Conservation (phyloP, 2,113 vertebrate genomes). For the Melanostigma gelatinosum region DNA sequence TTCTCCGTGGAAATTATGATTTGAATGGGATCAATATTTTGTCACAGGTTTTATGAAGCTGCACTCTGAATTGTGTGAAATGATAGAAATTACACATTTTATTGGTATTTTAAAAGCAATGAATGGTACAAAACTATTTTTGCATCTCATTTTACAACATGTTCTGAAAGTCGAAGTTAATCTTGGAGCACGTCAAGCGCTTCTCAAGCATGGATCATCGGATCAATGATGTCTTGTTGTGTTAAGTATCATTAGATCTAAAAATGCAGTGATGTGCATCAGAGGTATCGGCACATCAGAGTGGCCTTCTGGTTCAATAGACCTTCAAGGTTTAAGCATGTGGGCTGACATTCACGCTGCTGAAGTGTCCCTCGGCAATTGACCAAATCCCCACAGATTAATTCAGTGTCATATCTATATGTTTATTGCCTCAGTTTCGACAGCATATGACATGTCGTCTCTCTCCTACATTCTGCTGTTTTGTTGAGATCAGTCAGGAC, state of each 20-base stretch:
- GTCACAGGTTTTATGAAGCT: background rate
- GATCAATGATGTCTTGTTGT: background rate
- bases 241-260: background rate
- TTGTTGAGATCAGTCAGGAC: background rate
- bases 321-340: background rate
- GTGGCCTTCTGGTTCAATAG: background rate
- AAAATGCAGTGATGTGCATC: background rate
- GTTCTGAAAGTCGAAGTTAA: background rate
- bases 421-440: background rate
- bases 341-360: background rate
- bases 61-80: background rate
- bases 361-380: background rate
- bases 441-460: background rate
- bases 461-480: background rate
- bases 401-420: background rate
- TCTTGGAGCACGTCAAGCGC: too few species aligned
- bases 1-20: background rate
- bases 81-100: background rate
- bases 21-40: background rate
- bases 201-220: background rate
- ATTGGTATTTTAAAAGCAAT: background rate
- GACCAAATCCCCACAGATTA: slow-evolving; percentile 5
- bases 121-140: background rate
- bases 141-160: background rate
- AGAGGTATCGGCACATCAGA: background rate